Base-by-base conservation (phyloP, 2,797 vertebrate species). In the Chelonia mydas region DNA sequence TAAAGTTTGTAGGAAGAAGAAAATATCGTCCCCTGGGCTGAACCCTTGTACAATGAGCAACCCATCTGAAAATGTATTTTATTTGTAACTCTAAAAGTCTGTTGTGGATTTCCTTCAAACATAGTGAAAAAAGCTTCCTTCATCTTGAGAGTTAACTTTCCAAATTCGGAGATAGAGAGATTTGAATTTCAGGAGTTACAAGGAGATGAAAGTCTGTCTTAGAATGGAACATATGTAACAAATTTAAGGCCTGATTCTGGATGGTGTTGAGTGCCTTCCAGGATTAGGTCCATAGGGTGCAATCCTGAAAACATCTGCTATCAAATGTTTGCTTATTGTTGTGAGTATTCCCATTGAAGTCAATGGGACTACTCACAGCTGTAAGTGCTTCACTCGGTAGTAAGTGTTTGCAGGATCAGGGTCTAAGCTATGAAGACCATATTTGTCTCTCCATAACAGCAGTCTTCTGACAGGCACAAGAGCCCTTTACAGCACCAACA, bases 11-110 rank as follows among this genome's bases (percentile, higher is more conserved):
- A 15, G 33, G 65, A 90, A 93, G 41, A 72, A 72, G 57, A 86
- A 95, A 94, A 54, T 72, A 93, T 5, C 25, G 6, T 81, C 41
- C 94, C 95, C 49, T 80, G 74, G 21, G 28, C 57, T 92, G 57
- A 93, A 92, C 65, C 37, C 89, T 81, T 50, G 3, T 45, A 9
- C 5, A 12, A 10, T 68, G 8, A 86, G 85, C 21, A 55, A 17
- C 1, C 86, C 84, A 11, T 2, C 50, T 17, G 28, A 90, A 90
- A 54, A 76, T n/a, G n/a, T 27, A 0, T 27, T 92, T 87, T 15
- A 55, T 12, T 21, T 84, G 16, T 23, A 91, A 77, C 28, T 87
- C 68, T 87, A 80, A 90, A 86, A 91, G 93, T 79, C 17, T 55
- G 17, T 45, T 8, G 28, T 81, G 13, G 59, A 11, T 95, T 92